These are phyloP conservation scores for Drosophila triauraria DNA, from an alignment of 1,140 invertebrate species.

Conservation along the genomic window DNA sequence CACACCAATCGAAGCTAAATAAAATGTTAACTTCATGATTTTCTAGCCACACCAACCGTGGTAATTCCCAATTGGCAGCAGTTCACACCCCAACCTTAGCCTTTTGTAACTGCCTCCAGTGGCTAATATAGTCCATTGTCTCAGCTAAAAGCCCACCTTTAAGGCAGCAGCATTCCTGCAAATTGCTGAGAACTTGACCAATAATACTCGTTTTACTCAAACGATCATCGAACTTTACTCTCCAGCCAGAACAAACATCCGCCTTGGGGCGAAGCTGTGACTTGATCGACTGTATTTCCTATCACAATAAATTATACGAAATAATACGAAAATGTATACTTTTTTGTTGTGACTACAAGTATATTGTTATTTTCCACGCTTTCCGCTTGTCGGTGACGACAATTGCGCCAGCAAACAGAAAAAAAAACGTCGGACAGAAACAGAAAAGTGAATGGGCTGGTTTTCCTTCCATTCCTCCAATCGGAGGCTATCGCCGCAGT, in stretches of 20 bases:
- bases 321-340: slow-evolving; percentile 55
- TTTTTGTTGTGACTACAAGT: slow-evolving; percentile 41
- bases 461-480: slow-evolving; percentile 50
- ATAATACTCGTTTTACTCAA: slow-evolving; percentile 14
- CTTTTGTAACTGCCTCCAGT: slow-evolving; percentile 11
- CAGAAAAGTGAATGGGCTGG: slow-evolving; percentile 77
- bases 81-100: slow-evolving; percentile 29
- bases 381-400: slow-evolving; percentile 54
- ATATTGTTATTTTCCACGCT: slow-evolving; percentile 65
- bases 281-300: slow-evolving; percentile 19
- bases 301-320: slow-evolving; percentile 51
- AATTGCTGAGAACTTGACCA: slow-evolving; percentile 32
- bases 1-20: slow-evolving; percentile 3
- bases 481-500: slow-evolving; percentile 55
- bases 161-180: slow-evolving; percentile 14
- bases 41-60: slow-evolving; percentile 15
- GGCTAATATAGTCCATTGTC: slow-evolving; percentile 26
- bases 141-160: slow-evolving; percentile 10
- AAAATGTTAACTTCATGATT: slow-evolving; percentile 24
- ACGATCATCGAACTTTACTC: slow-evolving; percentile 11
- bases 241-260: slow-evolving; percentile 43
- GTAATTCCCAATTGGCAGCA: slow-evolving; percentile 12
- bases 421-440: slow-evolving; percentile 43
- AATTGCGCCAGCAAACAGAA: slow-evolving; percentile 39
- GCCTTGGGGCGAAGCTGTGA: slow-evolving; percentile 25